Conservation (phyloP, 2,888 invertebrate species). For the Strigamia transsilvanica region DNA sequence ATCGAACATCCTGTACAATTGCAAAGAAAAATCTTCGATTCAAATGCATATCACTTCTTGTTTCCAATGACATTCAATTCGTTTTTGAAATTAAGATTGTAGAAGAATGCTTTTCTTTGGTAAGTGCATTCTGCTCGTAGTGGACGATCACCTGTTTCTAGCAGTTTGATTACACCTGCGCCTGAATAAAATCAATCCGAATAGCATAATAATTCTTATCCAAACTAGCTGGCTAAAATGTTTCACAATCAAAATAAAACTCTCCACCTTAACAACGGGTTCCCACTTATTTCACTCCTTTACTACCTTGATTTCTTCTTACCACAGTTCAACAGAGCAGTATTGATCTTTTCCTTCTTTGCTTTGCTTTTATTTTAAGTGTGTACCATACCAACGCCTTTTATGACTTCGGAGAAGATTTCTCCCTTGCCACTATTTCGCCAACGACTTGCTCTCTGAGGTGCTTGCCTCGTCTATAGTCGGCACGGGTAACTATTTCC, state of each 20-base stretch:
- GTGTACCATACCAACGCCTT: constrained; percentile 26
- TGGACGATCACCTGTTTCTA: too few relatives aligned
- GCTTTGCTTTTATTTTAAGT: constrained; percentile 21
- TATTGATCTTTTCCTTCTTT: constrained; percentile 11
- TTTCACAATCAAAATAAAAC: not conserved
- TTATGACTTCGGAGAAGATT: constrained; percentile 30
- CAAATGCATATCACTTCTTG: too few relatives aligned
- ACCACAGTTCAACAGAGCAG: constrained; percentile 23
- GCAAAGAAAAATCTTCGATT: too few relatives aligned
- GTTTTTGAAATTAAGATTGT: too few relatives aligned
- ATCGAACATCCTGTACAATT: too few relatives aligned
- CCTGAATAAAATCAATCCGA: too few relatives aligned
- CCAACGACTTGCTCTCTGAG: constrained; percentile 9
- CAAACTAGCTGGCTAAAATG: too few relatives aligned
- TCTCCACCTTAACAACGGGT: not conserved
- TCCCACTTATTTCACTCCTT: not conserved
- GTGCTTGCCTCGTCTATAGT: constrained; percentile 8
- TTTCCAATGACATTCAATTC: too few relatives aligned
- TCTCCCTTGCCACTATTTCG: constrained; percentile 21
- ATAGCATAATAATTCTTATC: too few relatives aligned
- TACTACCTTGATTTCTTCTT: constrained; percentile 21
- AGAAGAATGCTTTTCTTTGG: too few relatives aligned
- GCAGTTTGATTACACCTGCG: too few relatives aligned
- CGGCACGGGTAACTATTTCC: constrained; percentile 5
- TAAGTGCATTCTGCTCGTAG: too few relatives aligned